Evolutionary conservation across 1,140 invertebrate genomes (phyloP), one percentile per base, ranked within the genome.

Genomic region (Drosophila pallidifrons): DNA sequence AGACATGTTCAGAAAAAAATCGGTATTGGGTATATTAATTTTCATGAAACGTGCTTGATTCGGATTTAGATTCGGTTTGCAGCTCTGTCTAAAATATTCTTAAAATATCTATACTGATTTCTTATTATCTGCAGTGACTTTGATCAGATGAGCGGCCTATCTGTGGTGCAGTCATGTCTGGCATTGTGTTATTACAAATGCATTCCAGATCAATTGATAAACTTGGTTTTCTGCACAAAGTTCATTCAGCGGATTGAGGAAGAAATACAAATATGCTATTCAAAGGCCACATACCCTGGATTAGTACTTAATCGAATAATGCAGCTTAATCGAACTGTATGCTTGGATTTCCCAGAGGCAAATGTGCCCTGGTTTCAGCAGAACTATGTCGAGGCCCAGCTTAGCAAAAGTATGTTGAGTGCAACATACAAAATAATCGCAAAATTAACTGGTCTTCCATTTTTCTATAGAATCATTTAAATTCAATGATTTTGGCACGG

Each of bases 281-380:
- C 92, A 5, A 94, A 93, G 77, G 95, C 94, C 28, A 92, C 88
- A 6, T 95, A 95, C 92, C 94, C 94, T 1, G 75, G 91, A 11
- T 88, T 93, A 67, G 93, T 95, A 1, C 91, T 94, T 13, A 86
- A 93, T 52, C 79, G 82, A 38, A 93, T 95, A 11, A 95, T 95
- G 95, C 92, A 94, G 59, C 77, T 95, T 13, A 95, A 95, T 91
- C 92, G 95, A 60, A 93, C 94, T 4, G 94, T 95, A 7, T 95
- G 95, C 71, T 83, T 95, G 15, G 95, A 95, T 86, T 92, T 94
- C 78, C 94, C 95, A 0, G 94, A 95, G 81, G 89, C 92, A 15
- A 93, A 94, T 77, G 93, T 95, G 30, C 95, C 95, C 2, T 95
- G 95, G 95, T 95, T 95, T 79, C 95, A 95, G 89, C 93, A 94